Percentiles rank a stretch among this genome's conserved stretches.
Evolutionary conservation across 2,113 vertebrate genomes (phyloP).

Genomic region (Trichomycterus rosablanca): DNA sequence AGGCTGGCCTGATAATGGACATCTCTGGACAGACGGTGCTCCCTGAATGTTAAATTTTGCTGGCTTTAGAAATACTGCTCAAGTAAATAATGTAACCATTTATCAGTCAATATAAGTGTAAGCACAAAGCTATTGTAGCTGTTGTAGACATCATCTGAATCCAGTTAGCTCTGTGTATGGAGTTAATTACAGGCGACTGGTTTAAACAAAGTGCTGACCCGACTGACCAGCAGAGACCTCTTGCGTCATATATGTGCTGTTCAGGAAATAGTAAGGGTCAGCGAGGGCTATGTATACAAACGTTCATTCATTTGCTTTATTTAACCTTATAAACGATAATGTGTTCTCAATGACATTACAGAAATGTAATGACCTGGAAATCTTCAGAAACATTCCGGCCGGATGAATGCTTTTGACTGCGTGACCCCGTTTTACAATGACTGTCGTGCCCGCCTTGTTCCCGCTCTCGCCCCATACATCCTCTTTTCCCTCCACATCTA

Average conservation of each 20-base stretch:
- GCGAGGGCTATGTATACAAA: background rate
- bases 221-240: background rate
- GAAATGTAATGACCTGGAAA: background rate
- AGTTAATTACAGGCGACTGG: background rate
- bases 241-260: background rate
- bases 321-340: background rate
- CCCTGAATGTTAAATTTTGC: too few species aligned
- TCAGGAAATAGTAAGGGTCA: background rate
- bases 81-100: too few species aligned
- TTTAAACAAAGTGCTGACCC: background rate
- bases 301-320: background rate
- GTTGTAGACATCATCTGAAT: background rate
- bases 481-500: constrained; percentile 32
- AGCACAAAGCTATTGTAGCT: too few species aligned
- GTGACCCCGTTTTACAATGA: background rate
- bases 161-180: background rate
- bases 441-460: background rate
- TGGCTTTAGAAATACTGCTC: too few species aligned
- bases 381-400: background rate
- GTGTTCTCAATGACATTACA: background rate
- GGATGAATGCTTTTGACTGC: background rate
- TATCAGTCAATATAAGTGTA: too few species aligned
- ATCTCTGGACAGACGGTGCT: too few species aligned
- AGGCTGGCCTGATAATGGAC: too few species aligned
- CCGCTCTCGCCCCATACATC: constrained; percentile 3